phyloP scores from a whole-genome alignment of 2,113 vertebrate species.

The Psittacus erithacus region DNA sequence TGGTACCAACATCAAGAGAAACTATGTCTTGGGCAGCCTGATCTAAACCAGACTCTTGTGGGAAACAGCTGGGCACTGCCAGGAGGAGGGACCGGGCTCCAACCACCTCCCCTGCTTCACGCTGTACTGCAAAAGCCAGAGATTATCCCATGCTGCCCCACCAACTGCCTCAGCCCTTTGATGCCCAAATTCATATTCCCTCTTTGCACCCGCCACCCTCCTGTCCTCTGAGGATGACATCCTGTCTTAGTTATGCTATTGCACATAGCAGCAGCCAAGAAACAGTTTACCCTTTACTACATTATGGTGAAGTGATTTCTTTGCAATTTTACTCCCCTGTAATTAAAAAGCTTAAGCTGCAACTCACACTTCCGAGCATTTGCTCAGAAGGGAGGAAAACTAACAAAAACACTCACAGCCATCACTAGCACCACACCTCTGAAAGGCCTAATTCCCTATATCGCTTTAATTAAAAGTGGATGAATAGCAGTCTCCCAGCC shows the following conservation, averaged over 20 bases:
- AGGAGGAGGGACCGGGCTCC: neutral
- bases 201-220: neutral
- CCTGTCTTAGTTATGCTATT: neutral
- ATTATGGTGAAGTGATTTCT: too few relatives aligned
- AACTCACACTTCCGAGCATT: constrained; percentile 14
- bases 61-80: neutral
- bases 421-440: constrained; percentile 8
- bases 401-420: constrained; percentile 2
- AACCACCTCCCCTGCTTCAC: neutral
- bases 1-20: neutral
- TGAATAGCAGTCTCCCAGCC: constrained; percentile 18
- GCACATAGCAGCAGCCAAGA: neutral
- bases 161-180: neutral
- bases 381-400: constrained; percentile 23
- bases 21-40: neutral
- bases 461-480: constrained; percentile 49
- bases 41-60: neutral
- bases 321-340: neutral
- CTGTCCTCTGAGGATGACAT: neutral
- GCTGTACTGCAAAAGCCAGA: neutral
- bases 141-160: rapidly evolving
- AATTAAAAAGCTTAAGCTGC: constrained; percentile 7
- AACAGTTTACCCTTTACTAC: neutral
- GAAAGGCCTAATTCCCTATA: constrained; percentile 38
- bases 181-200: neutral